Base-by-base conservation (phyloP, 1,140 invertebrate species). In the Parapsyche elsis region DNA sequence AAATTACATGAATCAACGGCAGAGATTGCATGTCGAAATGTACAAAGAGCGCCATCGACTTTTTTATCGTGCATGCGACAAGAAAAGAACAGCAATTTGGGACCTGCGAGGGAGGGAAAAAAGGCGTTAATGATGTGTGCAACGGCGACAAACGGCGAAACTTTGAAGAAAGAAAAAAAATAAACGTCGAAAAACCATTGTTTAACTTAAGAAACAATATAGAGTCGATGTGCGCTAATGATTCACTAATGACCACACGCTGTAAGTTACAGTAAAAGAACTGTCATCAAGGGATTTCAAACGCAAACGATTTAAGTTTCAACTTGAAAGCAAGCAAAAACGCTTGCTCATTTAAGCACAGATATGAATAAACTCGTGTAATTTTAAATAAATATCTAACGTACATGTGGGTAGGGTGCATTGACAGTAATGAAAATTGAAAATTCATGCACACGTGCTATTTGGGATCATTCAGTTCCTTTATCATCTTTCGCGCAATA, bases 1-100 rank as follows among this genome's bases (percentile, higher is more conserved):
- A 67, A 67, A 67, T 67, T 67, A 67, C 24, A 67, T 21, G 64
- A 67, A 67, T 67, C 64, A 67, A 67, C 64, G 26, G 21, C 64
- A 67, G 64, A 67, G 24, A 67, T 67, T 67, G 64, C 64, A 67
- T 67, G 64, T 67, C 64, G 64, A 67, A 67, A 67, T 23, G 24
- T 67, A 26, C 64, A 67, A 67, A 67, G 21, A 67, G 24, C 64
- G 24, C 21, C 64, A 67, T 67, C 64, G 64, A 30, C 24, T 67
- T 67, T 61, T 67, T 67, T 67, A 67, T 67, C 24, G 57, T 61
- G 21, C 21, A 61, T 61, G 57, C 57, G 57, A 61, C 57, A 61
- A 61, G 57, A 61, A 61, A 61, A 61, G 57, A 61, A 61, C 57
- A 61, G 57, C 57, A 61, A 61, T 61, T 61, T 61, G 21, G 5